These are phyloP conservation scores for Lamprotornis superbus DNA, from an alignment of 2,113 vertebrate species.

Conservation along the genomic window DNA sequence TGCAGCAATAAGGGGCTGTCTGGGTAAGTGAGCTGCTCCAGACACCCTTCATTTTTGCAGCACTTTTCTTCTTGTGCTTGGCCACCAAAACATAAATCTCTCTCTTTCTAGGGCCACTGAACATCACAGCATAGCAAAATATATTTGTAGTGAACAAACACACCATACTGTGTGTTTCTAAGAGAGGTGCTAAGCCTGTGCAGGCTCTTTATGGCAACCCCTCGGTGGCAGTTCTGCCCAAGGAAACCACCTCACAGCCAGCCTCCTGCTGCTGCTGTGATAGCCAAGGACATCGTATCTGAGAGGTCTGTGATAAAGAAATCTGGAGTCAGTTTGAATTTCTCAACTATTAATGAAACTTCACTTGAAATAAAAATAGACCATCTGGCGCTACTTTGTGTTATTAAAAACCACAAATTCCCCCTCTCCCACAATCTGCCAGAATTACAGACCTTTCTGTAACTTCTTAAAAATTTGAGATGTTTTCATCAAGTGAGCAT, in stretches of 20 bases:
- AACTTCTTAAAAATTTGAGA: conserved; percentile 9
- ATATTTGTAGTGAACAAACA: neutral
- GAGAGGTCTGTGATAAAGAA: neutral
- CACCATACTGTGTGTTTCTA: neutral
- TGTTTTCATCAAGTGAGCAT: neutral
- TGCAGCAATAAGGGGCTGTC: neutral
- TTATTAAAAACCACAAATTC: conserved; percentile 40
- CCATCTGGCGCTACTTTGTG: neutral
- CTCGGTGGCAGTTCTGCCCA: neutral
- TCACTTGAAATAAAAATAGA: conserved; percentile 29
- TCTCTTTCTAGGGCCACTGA: neutral
- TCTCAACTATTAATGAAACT: conserved; percentile 42
- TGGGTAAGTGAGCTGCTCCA: accelerated
- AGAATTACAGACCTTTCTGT: conserved; percentile 1
- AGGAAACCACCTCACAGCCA: neutral
- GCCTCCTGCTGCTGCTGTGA: neutral
- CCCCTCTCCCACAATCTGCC: neutral
- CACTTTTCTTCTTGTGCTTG: neutral
- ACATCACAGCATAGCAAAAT: neutral
- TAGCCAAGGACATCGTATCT: neutral
- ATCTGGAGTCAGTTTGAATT: neutral
- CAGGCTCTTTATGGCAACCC: accelerated
- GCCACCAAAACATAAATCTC: neutral
- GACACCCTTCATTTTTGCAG: neutral
- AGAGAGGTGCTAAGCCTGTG: neutral